These are phyloP conservation scores for Heteronetta atricapilla DNA, from an alignment of 2,113 vertebrate genomes.

Conservation along the genomic window DNA sequence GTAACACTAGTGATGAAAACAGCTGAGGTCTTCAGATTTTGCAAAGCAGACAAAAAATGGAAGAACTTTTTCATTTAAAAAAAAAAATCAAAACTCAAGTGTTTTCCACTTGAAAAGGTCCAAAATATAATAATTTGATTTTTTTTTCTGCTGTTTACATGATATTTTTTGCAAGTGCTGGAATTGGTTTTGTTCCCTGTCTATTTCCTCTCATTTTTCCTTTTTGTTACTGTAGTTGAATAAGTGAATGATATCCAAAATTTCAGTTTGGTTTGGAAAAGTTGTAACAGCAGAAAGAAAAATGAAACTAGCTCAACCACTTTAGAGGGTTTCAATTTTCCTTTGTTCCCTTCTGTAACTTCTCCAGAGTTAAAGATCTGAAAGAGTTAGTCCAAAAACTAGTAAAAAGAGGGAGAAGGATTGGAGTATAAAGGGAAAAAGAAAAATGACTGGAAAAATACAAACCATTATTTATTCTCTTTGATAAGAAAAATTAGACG, in stretches of 20 bases:
- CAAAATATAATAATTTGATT: neutral
- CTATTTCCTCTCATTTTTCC: conserved; percentile 14
- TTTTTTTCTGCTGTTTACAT: neutral
- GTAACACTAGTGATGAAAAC: conserved; percentile 62
- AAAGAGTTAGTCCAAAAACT: neutral
- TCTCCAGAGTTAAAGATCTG: conserved; percentile 27
- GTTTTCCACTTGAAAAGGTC: neutral
- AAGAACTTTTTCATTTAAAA: neutral
- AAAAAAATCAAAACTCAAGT: neutral
- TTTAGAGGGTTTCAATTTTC: conserved; percentile 48
- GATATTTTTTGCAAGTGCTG: neutral
- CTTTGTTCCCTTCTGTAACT: conserved; percentile 30
- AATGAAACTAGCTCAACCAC: conserved; percentile 38
- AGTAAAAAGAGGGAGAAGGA: neutral
- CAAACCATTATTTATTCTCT: neutral
- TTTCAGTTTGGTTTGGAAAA: conserved; percentile 57
- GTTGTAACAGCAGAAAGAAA: conserved; percentile 21
- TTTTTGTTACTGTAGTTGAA: conserved; percentile 12
- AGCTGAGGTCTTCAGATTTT: conserved; percentile 1
- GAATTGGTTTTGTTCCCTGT: neutral
- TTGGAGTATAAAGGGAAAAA: neutral
- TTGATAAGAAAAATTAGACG: neutral
- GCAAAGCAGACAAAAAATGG: conserved; percentile 22
- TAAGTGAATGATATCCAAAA: conserved; percentile 34
- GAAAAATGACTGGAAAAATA: neutral